Percentiles rank a stretch among this genome's conserved stretches.
Conservation (phyloP, 2,888 invertebrate genomes). For the Drosophila lacicola region DNA sequence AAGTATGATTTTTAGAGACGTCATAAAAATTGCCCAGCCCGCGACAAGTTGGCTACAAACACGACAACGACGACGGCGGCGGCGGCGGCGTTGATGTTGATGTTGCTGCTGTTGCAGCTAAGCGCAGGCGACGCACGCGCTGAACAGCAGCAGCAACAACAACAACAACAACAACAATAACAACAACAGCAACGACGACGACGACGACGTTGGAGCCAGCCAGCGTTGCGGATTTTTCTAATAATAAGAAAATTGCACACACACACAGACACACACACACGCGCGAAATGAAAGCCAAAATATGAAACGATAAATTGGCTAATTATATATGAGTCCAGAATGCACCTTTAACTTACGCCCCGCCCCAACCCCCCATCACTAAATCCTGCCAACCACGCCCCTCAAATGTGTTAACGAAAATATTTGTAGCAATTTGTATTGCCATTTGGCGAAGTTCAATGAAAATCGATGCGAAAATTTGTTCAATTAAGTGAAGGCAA, state of each 20-base stretch:
- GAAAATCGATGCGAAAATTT: conserved; percentile 31
- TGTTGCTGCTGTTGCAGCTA: conserved; percentile 23
- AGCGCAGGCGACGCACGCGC: conserved; percentile 65
- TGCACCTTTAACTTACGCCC: neutral
- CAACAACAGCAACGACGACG: conserved; percentile 14
- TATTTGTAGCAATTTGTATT: conserved; percentile 19
- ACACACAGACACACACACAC: conserved; percentile 1
- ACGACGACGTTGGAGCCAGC: conserved; percentile 36
- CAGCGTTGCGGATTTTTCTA: conserved; percentile 80
- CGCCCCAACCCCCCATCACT: neutral
- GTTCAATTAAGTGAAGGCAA: conserved; percentile 51
- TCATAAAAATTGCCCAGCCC: conserved; percentile 85
- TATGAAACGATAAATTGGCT: neutral
- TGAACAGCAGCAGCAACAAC: conserved; percentile 38
- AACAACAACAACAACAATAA: conserved; percentile 24
- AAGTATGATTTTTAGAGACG: conserved; percentile 86
- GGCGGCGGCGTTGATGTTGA: conserved; percentile 6
- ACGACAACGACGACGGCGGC: conserved; percentile 35
- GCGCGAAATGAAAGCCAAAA: conserved; percentile 1
- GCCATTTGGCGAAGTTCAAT: conserved; percentile 31
- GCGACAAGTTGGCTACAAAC: conserved; percentile 57
- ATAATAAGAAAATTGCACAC: conserved; percentile 46
- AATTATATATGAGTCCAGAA: too few relatives aligned
- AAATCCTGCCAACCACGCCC: neutral
- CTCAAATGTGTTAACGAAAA: conserved; percentile 8